Evolutionary conservation across 2,113 vertebrate species (phyloP).

Genomic region (Oceanites oceanicus): DNA sequence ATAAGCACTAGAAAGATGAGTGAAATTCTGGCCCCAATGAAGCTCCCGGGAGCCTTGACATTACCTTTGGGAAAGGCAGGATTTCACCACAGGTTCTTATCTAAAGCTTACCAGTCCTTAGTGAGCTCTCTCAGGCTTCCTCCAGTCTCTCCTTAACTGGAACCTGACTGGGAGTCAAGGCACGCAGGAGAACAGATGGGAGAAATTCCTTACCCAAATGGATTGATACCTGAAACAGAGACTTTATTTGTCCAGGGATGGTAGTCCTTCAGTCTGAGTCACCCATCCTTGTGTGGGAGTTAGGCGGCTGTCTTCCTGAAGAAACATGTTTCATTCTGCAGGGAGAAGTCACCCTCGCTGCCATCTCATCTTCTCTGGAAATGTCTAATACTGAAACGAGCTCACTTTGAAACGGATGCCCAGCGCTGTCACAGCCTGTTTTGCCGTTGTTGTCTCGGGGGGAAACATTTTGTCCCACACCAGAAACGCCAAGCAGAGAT

Average conservation of each 20-base stretch:
- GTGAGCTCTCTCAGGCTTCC: neutral
- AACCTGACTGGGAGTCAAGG: neutral
- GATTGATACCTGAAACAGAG: neutral
- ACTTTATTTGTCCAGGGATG: neutral
- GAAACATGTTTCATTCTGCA: constrained; percentile 34
- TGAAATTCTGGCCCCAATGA: neutral
- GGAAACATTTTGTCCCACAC: neutral
- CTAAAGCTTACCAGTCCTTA: neutral
- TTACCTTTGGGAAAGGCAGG: neutral
- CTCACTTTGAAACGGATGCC: neutral
- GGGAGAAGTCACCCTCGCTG: constrained; percentile 5
- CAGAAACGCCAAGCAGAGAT: neutral
- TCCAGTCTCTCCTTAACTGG: neutral
- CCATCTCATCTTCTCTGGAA: constrained; percentile 17
- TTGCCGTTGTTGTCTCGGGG: neutral
- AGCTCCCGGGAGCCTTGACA: neutral
- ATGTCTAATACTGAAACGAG: neutral
- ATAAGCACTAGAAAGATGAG: neutral
- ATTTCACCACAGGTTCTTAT: neutral
- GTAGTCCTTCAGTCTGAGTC: constrained; percentile 40
- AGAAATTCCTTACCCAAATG: neutral
- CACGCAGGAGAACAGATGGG: constrained; percentile 13
- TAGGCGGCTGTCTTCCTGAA: constrained; percentile 29
- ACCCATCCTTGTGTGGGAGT: constrained; percentile 28
- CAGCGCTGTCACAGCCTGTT: neutral